Base-by-base conservation (phyloP, 1,140 invertebrate species). In the Neodiprion pinetum region DNA sequence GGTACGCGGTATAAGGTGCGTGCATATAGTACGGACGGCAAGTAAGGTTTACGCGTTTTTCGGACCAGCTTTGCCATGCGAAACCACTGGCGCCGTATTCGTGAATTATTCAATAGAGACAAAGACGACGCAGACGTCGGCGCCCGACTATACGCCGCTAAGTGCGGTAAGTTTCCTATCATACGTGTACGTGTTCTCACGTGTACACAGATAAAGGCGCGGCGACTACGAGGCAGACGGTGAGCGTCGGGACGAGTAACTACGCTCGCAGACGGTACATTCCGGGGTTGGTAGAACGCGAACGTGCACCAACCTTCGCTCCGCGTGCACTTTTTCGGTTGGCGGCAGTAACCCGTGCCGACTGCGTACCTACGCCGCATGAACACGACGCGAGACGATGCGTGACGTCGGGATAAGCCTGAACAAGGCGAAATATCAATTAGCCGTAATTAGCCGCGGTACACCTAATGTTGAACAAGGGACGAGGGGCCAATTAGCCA, bases 381-480 rank as follows among this genome's bases (percentile, higher is more conserved):
- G 28, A 40, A 40, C 28, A 40, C 28, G 28, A 40, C 2, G 28
- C 28, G 28, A 40, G 28, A 40, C 53, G 53, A 61, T 61, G 53
- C 53, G 53, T 61, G 53, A 14, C 53, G 11, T 61, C n/a, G 53
- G 53, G 53, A 61, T 61, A 17, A 61, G 53, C 11, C 53, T 14
- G 53, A 61, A 61, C 53, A 14, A 61, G 53, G 53, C 53, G 53
- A 61, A 61, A 61, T 61, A 61, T 61, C 53, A 61, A 61, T 61
- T 61, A 61, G 53, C 53, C 4, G 53, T 61, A 61, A 61, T 61
- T 61, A 61, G 53, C 9, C 53, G 53, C 9, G 53, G 53, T 17
- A 61, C 11, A 61, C 11, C n/a, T 61, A 61, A 61, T 61, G 11
- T 61, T 61, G n/a, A 14, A 61, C 8, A 61, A 61, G 53, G 4